phyloP scores from a whole-genome alignment of 2,888 invertebrate genomes.

The Aethes cnicana region DNA sequence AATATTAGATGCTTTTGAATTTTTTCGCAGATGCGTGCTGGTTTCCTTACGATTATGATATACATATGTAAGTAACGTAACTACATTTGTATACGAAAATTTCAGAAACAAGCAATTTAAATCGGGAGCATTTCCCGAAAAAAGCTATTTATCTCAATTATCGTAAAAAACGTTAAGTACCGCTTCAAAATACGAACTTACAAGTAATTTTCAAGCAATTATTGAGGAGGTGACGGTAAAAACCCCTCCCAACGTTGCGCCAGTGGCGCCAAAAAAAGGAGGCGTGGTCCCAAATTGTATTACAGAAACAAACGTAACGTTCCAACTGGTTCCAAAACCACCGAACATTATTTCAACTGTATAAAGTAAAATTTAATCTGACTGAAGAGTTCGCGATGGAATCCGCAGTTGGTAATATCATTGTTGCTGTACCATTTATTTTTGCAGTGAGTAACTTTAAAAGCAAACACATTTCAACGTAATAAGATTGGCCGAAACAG shows the following conservation, averaged over 20 bases:
- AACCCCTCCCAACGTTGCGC: constrained; percentile 21
- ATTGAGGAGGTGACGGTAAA: constrained; percentile 23
- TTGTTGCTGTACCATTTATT: neutral
- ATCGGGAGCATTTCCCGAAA: too few species aligned
- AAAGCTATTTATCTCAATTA: too few species aligned
- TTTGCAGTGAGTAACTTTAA: too few species aligned
- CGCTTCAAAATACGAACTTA: constrained; percentile 5
- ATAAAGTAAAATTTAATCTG: neutral
- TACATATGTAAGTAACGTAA: too few species aligned
- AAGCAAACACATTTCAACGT: too few species aligned
- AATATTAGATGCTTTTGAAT: too few species aligned
- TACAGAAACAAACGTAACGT: constrained; percentile 4
- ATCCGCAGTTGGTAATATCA: constrained; percentile 4
- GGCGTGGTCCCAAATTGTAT: constrained; percentile 21
- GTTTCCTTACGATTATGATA: too few species aligned
- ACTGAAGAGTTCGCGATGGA: neutral
- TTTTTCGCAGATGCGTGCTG: too few species aligned
- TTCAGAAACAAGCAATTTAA: too few species aligned
- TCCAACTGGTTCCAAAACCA: neutral
- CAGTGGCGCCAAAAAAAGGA: constrained; percentile 12
- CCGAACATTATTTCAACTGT: neutral
- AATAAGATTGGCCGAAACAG: too few species aligned
- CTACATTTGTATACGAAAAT: too few species aligned
- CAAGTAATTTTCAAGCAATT: constrained; percentile 18
- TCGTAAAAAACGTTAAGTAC: too few species aligned